Conservation (phyloP, 1,140 invertebrate species). For the Lanistes nyassanus region DNA sequence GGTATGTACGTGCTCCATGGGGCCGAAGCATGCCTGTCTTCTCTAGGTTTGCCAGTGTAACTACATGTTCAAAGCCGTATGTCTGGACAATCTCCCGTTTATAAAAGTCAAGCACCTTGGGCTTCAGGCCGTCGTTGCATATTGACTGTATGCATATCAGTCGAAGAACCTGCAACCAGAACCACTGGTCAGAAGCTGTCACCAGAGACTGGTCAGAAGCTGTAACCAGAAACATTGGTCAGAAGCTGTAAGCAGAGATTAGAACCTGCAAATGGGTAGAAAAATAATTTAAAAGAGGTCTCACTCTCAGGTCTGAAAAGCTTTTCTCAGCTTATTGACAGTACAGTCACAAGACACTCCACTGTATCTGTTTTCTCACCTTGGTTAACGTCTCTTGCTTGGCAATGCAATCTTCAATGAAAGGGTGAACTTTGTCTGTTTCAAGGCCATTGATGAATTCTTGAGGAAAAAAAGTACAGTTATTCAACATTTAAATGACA, state of each 20-base stretch:
- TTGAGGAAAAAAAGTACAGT: constrained; percentile 35
- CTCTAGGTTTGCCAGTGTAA: constrained; percentile 88
- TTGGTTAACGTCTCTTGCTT: constrained; percentile 83
- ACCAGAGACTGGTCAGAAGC: not conserved
- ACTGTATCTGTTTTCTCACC: constrained; percentile 62
- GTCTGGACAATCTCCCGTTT: constrained; percentile 86
- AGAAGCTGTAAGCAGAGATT: not conserved
- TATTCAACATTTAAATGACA: no score
- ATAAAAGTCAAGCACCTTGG: constrained; percentile 90
- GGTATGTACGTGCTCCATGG: constrained; percentile 71
- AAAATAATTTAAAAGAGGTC: no score
- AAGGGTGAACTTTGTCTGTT: constrained; percentile 86
- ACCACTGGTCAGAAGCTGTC: not conserved
- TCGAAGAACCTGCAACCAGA: constrained; percentile 75
- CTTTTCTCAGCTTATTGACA: no score
- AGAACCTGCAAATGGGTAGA: not conserved
- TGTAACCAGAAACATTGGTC: not conserved
- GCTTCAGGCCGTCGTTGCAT: constrained; percentile 85
- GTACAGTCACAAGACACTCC: no score
- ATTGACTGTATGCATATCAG: constrained; percentile 78
- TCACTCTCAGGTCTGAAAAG: no score
- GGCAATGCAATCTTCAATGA: constrained; percentile 92
- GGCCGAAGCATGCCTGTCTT: constrained; percentile 83
- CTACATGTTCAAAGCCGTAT: constrained; percentile 88
- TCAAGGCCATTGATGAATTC: constrained; percentile 92